phyloP scores from a whole-genome alignment of 2,113 vertebrate species.

The Brevimyrus niger region DNA sequence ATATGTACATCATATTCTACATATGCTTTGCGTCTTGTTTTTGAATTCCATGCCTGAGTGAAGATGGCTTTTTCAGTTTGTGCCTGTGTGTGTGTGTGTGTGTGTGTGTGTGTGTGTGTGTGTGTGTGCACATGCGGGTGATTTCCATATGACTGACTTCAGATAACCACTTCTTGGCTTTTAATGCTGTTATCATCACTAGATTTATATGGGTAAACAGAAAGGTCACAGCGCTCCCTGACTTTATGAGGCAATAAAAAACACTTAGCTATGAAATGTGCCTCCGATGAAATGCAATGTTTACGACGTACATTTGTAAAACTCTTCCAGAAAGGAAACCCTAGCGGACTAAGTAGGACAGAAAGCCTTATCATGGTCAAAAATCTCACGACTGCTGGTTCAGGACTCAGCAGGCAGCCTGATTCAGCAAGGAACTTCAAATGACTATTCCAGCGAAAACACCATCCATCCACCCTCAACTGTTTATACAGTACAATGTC shows the following conservation, averaged over 20 bases:
- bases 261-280: neutral
- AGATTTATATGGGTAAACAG: neutral
- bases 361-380: neutral
- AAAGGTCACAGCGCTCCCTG: neutral
- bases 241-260: neutral
- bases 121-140: neutral
- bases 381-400: neutral
- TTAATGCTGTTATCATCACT: neutral
- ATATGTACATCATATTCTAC: neutral
- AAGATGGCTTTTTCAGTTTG: neutral
- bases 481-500: neutral
- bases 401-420: neutral
- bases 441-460: neutral
- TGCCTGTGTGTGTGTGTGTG: neutral
- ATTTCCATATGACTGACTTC: neutral
- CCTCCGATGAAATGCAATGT: neutral
- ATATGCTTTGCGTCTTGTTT: neutral
- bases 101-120: neutral
- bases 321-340: neutral
- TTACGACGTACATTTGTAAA: neutral
- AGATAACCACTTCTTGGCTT: constrained; percentile 3
- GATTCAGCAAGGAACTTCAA: neutral
- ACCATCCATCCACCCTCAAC: neutral
- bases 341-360: neutral
- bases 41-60: neutral